Percentiles rank a stretch among this genome's conserved stretches.
Conservation (phyloP, 2,113 vertebrate genomes). For the Protobothrops mucrosquamatus region DNA sequence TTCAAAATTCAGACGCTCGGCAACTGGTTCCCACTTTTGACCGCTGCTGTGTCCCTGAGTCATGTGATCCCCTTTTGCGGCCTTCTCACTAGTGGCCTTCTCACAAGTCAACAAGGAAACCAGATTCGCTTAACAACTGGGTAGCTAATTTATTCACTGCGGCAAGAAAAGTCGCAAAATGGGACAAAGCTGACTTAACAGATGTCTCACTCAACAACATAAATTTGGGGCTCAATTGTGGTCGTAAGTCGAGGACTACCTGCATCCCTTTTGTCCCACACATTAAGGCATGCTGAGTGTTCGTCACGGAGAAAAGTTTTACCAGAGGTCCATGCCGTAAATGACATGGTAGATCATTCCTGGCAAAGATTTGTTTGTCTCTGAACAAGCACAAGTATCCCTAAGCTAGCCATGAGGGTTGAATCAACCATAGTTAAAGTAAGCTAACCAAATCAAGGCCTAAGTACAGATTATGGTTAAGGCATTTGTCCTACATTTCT, state of each 20-base stretch:
- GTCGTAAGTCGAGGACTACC: too few relatives aligned
- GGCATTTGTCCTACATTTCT: background rate
- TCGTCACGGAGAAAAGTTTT: background rate
- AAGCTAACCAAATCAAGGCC: background rate
- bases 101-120: too few relatives aligned
- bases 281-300: background rate
- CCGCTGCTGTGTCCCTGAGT: background rate
- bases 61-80: too few relatives aligned
- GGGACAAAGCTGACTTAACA: too few relatives aligned
- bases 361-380: background rate
- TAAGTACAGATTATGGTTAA: background rate
- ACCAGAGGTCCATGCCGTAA: background rate
- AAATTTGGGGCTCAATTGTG: too few relatives aligned
- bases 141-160: too few relatives aligned
- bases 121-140: too few relatives aligned
- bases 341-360: background rate
- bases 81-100: too few relatives aligned
- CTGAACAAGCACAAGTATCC: background rate
- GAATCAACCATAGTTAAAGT: background rate
- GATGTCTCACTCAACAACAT: too few relatives aligned
- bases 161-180: too few relatives aligned
- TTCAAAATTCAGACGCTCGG: background rate
- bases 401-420: background rate
- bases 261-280: background rate
- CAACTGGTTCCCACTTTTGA: background rate